Base-by-base conservation (phyloP, 2,113 vertebrate species). In the Bagarius yarrelli region DNA sequence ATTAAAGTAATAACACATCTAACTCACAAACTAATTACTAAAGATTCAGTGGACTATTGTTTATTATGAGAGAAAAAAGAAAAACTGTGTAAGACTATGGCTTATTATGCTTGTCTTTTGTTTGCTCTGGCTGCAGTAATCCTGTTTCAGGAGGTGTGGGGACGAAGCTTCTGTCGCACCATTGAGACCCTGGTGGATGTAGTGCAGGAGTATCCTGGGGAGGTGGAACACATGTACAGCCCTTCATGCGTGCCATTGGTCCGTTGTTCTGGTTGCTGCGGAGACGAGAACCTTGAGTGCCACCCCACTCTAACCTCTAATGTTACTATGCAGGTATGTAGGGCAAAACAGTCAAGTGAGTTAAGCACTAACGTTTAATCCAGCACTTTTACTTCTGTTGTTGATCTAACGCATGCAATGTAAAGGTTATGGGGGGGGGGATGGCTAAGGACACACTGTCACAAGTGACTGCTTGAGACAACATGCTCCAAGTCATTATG, bases 381-480 rank as follows among this genome's bases (percentile, higher is more conserved):
- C 69, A 71, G 69, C 25, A 73, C 11, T 5, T 53, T 72, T 30
- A 30, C 47, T 30, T 30, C 44, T 71, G 13, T 25, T 71, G 1
- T 70, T n/a, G n/a, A n/a, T n/a, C n/a, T n/a, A n/a, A n/a, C n/a
- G n/a, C n/a, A n/a, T n/a, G n/a, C n/a, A n/a, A n/a, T n/a, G n/a
- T n/a, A 21, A 50, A 25, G 92, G 93, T 93, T 94, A 86, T 94
- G 93, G 91, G 36, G 44, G n/a, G 57, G 34, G 92, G 93, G 93
- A n/a, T n/a, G 94, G 86, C 94, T 93, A 90, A 91, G 94, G 94
- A 94, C 94, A 96, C 93, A 95, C 92, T 96, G 96, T 98, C 96
- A 99, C 97, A 98, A 99, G 97, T 99, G 98, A 99, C 96, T 98
- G 97, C 97, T 97, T 96, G 96, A 98, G 96, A 97, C 96, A 96